Evolutionary conservation across 2,797 vertebrate genomes (phyloP).

Genomic region (Manis crassicaudata): DNA sequence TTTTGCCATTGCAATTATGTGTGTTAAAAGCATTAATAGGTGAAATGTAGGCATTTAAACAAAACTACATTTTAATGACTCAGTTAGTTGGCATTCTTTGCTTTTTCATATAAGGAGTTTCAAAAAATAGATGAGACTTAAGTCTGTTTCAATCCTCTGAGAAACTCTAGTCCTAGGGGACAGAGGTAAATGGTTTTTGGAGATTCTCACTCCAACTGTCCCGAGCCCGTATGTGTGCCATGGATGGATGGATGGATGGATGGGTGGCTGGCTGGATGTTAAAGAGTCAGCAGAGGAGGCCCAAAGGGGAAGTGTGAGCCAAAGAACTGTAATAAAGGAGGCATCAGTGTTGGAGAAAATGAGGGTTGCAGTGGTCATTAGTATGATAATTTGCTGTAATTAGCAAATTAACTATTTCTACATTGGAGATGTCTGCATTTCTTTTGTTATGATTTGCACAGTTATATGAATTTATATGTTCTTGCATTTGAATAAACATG

Average conservation of each 20-base stretch:
- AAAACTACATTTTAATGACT: neutral
- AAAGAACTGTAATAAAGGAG: neutral
- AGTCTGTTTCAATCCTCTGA: neutral
- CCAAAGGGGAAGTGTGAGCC: neutral
- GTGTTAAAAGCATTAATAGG: neutral
- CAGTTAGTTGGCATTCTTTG: neutral
- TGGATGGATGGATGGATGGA: neutral
- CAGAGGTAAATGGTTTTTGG: neutral
- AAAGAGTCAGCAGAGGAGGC: neutral
- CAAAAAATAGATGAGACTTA: neutral
- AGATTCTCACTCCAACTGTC: neutral
- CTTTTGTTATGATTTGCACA: neutral
- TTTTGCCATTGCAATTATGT: neutral
- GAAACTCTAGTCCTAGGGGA: neutral
- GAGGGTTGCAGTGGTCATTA: neutral
- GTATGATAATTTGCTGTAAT: neutral
- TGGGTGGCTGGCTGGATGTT: neutral
- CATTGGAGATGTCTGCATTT: neutral
- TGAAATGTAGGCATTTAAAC: conserved; percentile 18
- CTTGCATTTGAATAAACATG: conserved; percentile 9
- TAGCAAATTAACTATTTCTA: neutral
- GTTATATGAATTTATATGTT: neutral
- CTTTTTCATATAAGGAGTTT: conserved; percentile 33
- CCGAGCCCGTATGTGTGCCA: neutral
- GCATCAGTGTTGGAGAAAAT: neutral